These are phyloP conservation scores for Cettia cetti DNA, from an alignment of 2,113 vertebrate genomes.

Conservation along the genomic window DNA sequence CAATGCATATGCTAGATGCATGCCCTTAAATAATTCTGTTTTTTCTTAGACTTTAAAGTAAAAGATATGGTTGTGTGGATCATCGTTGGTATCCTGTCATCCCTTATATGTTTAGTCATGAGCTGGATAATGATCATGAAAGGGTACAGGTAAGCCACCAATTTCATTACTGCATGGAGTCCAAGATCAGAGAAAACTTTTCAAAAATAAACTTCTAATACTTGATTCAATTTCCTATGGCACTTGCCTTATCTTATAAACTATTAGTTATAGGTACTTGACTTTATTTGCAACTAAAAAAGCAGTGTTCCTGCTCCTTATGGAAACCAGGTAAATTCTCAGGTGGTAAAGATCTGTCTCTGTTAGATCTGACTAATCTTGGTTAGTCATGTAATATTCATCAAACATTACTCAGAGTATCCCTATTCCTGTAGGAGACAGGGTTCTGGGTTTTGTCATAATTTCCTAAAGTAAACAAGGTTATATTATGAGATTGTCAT, in stretches of 20 bases:
- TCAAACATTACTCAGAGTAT: not conserved
- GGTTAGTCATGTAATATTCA: not conserved
- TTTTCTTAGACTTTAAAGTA: slow-evolving; percentile 74
- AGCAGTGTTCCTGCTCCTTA: not conserved
- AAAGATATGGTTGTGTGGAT: slow-evolving; percentile 84
- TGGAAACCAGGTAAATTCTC: not conserved
- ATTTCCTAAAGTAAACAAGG: not conserved
- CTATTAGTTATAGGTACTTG: not conserved
- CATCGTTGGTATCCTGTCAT: slow-evolving; percentile 75
- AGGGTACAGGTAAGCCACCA: slow-evolving; percentile 77
- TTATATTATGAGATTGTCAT: not conserved
- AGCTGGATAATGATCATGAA: slow-evolving; percentile 83
- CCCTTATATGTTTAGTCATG: slow-evolving; percentile 80
- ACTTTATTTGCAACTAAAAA: not conserved
- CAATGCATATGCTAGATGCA: not conserved
- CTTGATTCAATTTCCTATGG: not conserved
- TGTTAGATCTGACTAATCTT: not conserved
- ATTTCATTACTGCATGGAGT: not conserved
- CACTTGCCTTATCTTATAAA: not conserved
- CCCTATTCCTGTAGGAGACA: not conserved
- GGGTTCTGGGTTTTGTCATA: rapidly evolving
- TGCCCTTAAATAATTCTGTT: not conserved
- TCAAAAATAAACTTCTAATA: not conserved
- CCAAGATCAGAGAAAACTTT: not conserved
- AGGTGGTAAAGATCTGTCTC: not conserved